A percentile compares a stretch with the other conserved stretches of the same genome.
Evolutionary conservation across 2,888 invertebrate species (phyloP).

Genomic region (Rhyacophila evoluta): DNA sequence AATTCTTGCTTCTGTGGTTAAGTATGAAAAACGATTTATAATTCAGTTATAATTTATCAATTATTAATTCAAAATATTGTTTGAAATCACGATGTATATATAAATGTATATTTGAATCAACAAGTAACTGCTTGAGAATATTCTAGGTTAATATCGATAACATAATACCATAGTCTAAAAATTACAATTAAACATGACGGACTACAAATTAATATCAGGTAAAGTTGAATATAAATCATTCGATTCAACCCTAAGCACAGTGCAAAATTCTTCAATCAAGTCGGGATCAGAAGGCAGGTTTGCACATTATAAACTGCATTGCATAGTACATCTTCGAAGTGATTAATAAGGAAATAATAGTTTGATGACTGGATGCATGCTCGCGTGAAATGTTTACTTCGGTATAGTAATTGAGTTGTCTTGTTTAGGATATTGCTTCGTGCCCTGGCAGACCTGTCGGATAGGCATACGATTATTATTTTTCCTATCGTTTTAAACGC

Average conservation of each 20-base stretch:
- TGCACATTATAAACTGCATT: not conserved
- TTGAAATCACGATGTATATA: too few relatives aligned
- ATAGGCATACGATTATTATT: slow-evolving; percentile 4
- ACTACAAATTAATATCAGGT: too few relatives aligned
- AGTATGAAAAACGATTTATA: too few relatives aligned
- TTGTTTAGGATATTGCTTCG: slow-evolving; percentile 50
- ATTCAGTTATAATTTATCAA: too few relatives aligned
- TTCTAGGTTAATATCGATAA: too few relatives aligned
- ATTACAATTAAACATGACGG: too few relatives aligned
- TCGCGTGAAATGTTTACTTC: slow-evolving; percentile 5
- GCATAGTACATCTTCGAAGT: slow-evolving; percentile 6
- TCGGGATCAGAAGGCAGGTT: not conserved
- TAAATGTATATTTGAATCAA: too few relatives aligned
- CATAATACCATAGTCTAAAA: too few relatives aligned
- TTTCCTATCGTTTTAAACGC: not conserved
- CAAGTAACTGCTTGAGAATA: too few relatives aligned
- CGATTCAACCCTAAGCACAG: not conserved
- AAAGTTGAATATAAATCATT: too few relatives aligned
- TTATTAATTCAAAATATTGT: too few relatives aligned
- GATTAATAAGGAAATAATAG: slow-evolving; percentile 53
- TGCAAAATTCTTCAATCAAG: not conserved
- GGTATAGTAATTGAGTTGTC: slow-evolving; percentile 52
- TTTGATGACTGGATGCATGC: slow-evolving; percentile 42
- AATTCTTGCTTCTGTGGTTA: too few relatives aligned
- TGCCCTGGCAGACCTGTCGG: not conserved